Conservation (phyloP, 2,888 invertebrate species). For the Nemotelus nigrinus region DNA sequence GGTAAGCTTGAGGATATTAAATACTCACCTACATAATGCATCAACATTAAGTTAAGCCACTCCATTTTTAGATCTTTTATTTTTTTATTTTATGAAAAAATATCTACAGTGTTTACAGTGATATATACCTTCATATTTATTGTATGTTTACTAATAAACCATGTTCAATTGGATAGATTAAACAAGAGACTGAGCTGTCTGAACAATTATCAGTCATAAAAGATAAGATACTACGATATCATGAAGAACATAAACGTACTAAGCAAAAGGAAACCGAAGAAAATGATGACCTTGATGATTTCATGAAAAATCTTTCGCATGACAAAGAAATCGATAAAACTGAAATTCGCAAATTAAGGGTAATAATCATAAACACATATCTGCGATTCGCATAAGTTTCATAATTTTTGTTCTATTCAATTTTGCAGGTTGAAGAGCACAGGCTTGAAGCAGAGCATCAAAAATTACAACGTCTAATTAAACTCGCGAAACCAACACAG, state of each 20-base stretch:
- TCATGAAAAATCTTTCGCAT: constrained; percentile 76
- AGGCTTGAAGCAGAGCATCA: constrained; percentile 76
- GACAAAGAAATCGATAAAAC: constrained; percentile 73
- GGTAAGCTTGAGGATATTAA: constrained; percentile 62
- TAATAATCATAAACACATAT: constrained; percentile 54
- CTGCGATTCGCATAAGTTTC: background rate
- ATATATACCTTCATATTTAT: too few species aligned
- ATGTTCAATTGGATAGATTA: constrained; percentile 53
- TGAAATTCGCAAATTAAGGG: constrained; percentile 70
- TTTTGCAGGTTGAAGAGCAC: constrained; percentile 70
- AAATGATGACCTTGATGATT: constrained; percentile 83
- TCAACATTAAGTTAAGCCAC: too few species aligned
- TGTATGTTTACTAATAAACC: too few species aligned
- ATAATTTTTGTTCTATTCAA: background rate
- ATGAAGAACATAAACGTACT: constrained; percentile 62
- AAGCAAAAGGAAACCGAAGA: constrained; percentile 62
- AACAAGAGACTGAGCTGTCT: constrained; percentile 61
- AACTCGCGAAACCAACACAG: constrained; percentile 77
- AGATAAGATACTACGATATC: constrained; percentile 64
- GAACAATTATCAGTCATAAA: constrained; percentile 75
- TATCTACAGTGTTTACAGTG: background rate
- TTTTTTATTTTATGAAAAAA: constrained; percentile 29
- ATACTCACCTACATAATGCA: too few species aligned
- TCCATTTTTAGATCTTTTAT: background rate
- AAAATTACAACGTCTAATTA: constrained; percentile 75